Base-by-base conservation (phyloP, 2,888 invertebrate genomes). In the Limnephilus lunatus region DNA sequence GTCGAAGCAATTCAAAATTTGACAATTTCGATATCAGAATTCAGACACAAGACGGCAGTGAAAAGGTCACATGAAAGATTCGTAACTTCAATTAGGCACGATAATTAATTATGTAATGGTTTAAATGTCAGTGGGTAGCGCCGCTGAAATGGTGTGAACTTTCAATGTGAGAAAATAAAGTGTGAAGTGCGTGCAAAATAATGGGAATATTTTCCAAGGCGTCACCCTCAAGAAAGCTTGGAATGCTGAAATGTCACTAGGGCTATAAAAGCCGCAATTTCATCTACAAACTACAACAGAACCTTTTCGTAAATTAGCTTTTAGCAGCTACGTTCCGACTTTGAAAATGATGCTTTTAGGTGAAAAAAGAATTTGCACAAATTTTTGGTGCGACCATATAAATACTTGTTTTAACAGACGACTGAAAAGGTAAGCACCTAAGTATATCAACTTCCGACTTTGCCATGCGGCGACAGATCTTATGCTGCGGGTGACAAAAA, bases 231-330 rank as follows among this genome's bases (percentile, higher is more conserved):
- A 86, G 81, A 88, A 91, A n/a, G 88, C 11, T 81, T n/a, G 86
- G 88, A 91, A 91, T 88, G 87, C 86, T 25, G 88, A 91, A 91
- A 91, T 91, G 91, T 91, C 91, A 91, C 88, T 48, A 31, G 31
- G 82, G 86, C 86, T 80, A 91, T 91, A 91, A 91, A 90, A 86
- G 82, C 83, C 82, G 53, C 83, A 44, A 86, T 86, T 86, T 80
- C 39, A 30, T 35, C 80, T 53, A n/a, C 81, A 89, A 89, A 80
- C 81, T 89, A 80, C 87, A 48, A 48, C n/a, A 39, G 80, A 89
- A 89, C 88, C 88, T 80, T 89, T 89, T 80, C 88, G 39, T 89
- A 89, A 89, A 89, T 81, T 80, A 88, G 35, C 80, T 35, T 80
- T 86, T 39, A 68, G 88, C 31, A 81, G 32, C 39, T 19, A 25